These are phyloP conservation scores for Lacanobia wlatinum DNA, from an alignment of 2,888 invertebrate species.

Conservation along the genomic window DNA sequence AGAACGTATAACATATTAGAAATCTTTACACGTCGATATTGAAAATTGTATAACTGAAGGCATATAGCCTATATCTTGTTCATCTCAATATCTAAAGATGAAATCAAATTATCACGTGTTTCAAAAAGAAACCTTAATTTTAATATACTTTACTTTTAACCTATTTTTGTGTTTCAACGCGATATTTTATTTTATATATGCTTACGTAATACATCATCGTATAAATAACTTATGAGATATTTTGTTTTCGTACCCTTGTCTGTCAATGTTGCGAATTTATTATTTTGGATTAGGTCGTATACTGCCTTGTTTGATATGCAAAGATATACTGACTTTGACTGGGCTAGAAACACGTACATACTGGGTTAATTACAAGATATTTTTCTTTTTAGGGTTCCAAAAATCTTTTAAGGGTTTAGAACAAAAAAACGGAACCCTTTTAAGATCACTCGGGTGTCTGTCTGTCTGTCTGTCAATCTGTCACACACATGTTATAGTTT, in stretches of 20 bases:
- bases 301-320: too few relatives aligned
- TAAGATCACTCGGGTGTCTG: too few relatives aligned
- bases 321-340: too few relatives aligned
- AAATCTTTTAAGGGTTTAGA: too few relatives aligned
- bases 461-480: too few relatives aligned
- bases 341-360: too few relatives aligned
- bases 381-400: too few relatives aligned
- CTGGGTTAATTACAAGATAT: too few relatives aligned
- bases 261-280: conserved; percentile 3
- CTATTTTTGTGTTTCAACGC: not conserved
- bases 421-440: too few relatives aligned
- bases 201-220: not conserved
- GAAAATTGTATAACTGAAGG: not conserved
- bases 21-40: not conserved
- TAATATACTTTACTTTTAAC: not conserved
- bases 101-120: not conserved
- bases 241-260: conserved; percentile 17
- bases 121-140: not conserved
- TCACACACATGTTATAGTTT: too few relatives aligned
- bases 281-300: conserved; percentile 8
- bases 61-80: not conserved
- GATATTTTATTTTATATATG: conserved; percentile 5
- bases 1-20: not conserved
- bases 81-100: not conserved
- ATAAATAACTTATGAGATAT: conserved; percentile 20